Evolutionary conservation across 2,888 invertebrate species (phyloP).

Genomic region (Drosophila mimica): DNA sequence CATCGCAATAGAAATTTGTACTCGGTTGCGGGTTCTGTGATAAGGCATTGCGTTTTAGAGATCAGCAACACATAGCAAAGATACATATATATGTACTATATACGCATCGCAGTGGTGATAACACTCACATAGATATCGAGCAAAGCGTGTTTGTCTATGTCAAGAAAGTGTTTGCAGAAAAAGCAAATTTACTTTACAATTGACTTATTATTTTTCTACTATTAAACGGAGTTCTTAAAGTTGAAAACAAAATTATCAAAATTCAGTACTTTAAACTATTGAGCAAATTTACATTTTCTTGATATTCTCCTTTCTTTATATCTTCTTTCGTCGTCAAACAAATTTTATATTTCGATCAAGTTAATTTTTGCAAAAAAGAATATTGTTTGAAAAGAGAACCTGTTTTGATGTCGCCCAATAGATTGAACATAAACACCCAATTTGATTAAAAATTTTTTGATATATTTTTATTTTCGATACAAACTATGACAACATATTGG

Average conservation of each 20-base stretch:
- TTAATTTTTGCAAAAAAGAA: not conserved
- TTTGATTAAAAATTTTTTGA: too few relatives aligned
- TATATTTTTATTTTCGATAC: too few relatives aligned
- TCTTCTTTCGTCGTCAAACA: not conserved
- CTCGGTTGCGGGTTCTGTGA: not conserved
- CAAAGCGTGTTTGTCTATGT: not conserved
- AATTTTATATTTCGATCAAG: not conserved
- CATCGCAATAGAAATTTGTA: slow-evolving; percentile 5
- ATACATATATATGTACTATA: not conserved
- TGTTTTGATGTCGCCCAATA: too few relatives aligned
- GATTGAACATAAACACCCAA: too few relatives aligned
- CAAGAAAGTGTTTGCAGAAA: not conserved
- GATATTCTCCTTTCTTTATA: not conserved
- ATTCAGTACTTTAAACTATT: too few relatives aligned
- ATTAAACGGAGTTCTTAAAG: not conserved
- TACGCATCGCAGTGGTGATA: not conserved
- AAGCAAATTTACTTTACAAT: not conserved
- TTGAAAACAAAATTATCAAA: not conserved
- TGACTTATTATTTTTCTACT: not conserved
- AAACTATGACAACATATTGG: too few relatives aligned
- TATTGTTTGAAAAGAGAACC: not conserved
- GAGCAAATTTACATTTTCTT: not conserved
- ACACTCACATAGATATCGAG: not conserved
- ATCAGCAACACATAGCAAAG: not conserved
- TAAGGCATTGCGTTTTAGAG: slow-evolving; percentile 11